Evolutionary conservation across 2,113 vertebrate species (phyloP), one percentile per base, ranked within the genome.

Genomic region (Ia io): DNA sequence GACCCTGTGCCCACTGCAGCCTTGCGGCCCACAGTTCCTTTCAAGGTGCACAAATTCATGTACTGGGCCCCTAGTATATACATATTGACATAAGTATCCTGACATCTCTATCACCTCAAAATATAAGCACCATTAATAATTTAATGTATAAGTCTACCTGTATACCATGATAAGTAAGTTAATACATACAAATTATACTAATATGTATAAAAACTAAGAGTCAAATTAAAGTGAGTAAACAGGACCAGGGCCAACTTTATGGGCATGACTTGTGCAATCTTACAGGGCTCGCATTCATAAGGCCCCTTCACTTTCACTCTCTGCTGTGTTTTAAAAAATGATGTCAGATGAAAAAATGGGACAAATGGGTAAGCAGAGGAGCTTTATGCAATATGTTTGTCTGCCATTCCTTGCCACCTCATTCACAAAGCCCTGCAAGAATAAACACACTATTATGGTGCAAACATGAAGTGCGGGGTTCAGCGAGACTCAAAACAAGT

Each of bases 261-360:
- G 2, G 40, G 14, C 6, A 16, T 40, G 22, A 40, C 9, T 61
- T 30, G 1, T 56, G 1, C 0, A 10, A 9, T 37, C 22, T 51
- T 3, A 53, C 0, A 14, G 16, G 4, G 16, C 20, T 84, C 1
- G 0, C 2, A 56, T 11, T 88, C 37, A 71, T 2, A 69, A 20
- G 14, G n/a, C 20, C 13, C 22, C 22, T 37, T 79, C 23, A 47
- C 5, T 63, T 92, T 53, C 44, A 85, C 74, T 35, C 65, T 86
- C 40, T 30, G 20, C 13, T 83, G 4, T 9, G 1, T 63, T 71
- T 90, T 82, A 12, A 56, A 56, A 85, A 85, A 44, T 56, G 51
- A 80, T 53, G 10, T 77, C 56, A 6, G 28, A 9, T 82, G 22
- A 42, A 25, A 42, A 67, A 63, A 56, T 0, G 14, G 37, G 59